Base-by-base conservation (phyloP, 2,113 vertebrate species). In the Bufo bufo region DNA sequence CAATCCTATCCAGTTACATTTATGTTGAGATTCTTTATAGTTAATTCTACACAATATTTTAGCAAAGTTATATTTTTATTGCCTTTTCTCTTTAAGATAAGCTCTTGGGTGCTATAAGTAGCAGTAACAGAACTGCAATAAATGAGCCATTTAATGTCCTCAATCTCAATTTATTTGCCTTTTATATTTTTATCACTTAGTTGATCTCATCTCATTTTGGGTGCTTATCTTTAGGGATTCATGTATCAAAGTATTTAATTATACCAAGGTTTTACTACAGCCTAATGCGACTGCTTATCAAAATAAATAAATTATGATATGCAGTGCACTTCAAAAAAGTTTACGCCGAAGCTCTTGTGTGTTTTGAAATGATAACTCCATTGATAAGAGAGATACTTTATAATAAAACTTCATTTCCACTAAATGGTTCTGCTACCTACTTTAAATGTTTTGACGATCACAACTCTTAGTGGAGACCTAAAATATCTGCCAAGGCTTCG, bases 141-240 rank as follows among this genome's bases (percentile, higher is more conserved):
- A 81, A 81, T 59, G 78, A 59, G 23, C 78, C 78, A 43, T 81
- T 81, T 81, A 81, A 81, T 81, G 54, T 58, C 43, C 78, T 81
- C 78, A 43, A 59, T 81, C 58, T 58, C 78, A 81, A 43, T 81
- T 81, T 81, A 81, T 56, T 45, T 81, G 33, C 56, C 54, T 81
- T 81, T 81, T 81, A 81, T 81, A 45, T 81, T 78, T 81, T 81
- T 81, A 81, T 58, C 78, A 61, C 56, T 59, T 58, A 59, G 23
- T 61, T 61, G 56, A 81, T 81, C 54, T 58, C 78, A 81, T 81
- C 78, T 81, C n/a, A 81, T 61, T 59, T 81, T 59, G 59, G 78
- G 54, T 81, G 78, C 78, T 81, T 81, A 59, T 81, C 54, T 81
- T 81, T 81, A 59, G 78, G 78, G 54, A 59, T 33, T 81, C 72